Base-by-base conservation (phyloP, 2,888 invertebrate species). In the Sturmia bella region DNA sequence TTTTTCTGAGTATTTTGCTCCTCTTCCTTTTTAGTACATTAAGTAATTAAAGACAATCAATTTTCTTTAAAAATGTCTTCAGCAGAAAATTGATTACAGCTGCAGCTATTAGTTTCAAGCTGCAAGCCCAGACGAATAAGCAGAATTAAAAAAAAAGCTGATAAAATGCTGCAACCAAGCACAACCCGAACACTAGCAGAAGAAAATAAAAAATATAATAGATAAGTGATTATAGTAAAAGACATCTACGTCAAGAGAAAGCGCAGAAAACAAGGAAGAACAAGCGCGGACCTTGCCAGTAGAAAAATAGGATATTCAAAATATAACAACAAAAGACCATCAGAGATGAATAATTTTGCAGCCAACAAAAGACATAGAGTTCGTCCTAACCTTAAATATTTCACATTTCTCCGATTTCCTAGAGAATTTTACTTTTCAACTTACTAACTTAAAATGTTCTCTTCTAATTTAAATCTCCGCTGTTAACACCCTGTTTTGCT, bases 31-130 rank as follows among this genome's bases (percentile, higher is more conserved):
- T 80, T 80, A 73, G 70, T 74, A 57, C 82, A 76, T 84, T 84
- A 83, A 84, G 77, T 84, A 83, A 84, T 84, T 84, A 82, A 79
- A 84, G 73, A 83, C 80, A 83, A 84, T 84, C 79, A 84, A 84
- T 84, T 84, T 83, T 74, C 79, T 78, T 66, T 68, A 76, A 77
- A 75, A 77, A 76, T 77, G 81, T 81, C 81, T 77, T 77, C 37
- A 77, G 56, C 72, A 77, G 77, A 77, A 81, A 81, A 81, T 81
- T 81, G 81, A 81, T 81, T 81, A 73, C 77, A 81, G 77, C 81
- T 81, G 77, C 81, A 77, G 73, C 76, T 68, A 81, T 76, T 72
- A 72, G 66, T 68, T 72, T 68, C 39, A 41, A 72, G 66, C 76
- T 56, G 56, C 41, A 73, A 73, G 56, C 63, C 63, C 63, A 77